Evolutionary conservation across 1,140 invertebrate genomes (phyloP).

Genomic region (Drosophila ohnishii): DNA sequence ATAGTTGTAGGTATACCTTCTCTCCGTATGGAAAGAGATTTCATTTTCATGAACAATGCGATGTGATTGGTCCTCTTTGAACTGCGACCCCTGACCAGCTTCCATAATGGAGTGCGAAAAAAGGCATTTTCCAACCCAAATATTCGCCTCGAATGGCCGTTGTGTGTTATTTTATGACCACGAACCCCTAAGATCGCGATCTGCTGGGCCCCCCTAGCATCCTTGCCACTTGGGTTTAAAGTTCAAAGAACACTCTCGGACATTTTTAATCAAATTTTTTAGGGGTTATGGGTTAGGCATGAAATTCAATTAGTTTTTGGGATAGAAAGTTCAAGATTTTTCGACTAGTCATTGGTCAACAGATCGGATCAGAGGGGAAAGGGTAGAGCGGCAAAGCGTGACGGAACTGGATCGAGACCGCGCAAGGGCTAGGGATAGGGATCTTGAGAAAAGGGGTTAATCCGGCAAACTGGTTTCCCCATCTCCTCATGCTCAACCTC

Average conservation of each 20-base stretch:
- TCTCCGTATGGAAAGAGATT: too few relatives aligned
- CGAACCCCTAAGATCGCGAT: neutral
- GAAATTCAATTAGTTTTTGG: slow-evolving; percentile 72
- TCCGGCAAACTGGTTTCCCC: slow-evolving; percentile 63
- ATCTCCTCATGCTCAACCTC: neutral
- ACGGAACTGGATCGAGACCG: slow-evolving; percentile 15
- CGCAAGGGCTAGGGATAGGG: neutral
- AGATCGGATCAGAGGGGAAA: slow-evolving; percentile 11
- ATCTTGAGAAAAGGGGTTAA: slow-evolving; percentile 42
- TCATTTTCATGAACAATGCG: neutral
- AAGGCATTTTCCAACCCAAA: slow-evolving; percentile 71
- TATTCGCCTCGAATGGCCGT: slow-evolving; percentile 22
- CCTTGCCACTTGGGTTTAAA: slow-evolving; percentile 16
- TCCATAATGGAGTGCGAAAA: slow-evolving; percentile 48
- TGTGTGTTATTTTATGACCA: neutral
- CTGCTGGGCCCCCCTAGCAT: slow-evolving; percentile 36
- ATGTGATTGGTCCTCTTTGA: slow-evolving; percentile 48
- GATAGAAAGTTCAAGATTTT: slow-evolving; percentile 69
- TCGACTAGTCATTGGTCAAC: slow-evolving; percentile 56
- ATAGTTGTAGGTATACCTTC: neutral
- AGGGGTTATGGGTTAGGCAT: slow-evolving; percentile 28
- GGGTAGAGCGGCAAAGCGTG: slow-evolving; percentile 18
- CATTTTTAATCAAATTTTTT: slow-evolving; percentile 70
- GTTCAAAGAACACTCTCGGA: slow-evolving; percentile 56
- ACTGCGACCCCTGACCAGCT: slow-evolving; percentile 24